Evolutionary conservation across 1,140 invertebrate species (phyloP).

Genomic region (Lasioglossum baleicum): DNA sequence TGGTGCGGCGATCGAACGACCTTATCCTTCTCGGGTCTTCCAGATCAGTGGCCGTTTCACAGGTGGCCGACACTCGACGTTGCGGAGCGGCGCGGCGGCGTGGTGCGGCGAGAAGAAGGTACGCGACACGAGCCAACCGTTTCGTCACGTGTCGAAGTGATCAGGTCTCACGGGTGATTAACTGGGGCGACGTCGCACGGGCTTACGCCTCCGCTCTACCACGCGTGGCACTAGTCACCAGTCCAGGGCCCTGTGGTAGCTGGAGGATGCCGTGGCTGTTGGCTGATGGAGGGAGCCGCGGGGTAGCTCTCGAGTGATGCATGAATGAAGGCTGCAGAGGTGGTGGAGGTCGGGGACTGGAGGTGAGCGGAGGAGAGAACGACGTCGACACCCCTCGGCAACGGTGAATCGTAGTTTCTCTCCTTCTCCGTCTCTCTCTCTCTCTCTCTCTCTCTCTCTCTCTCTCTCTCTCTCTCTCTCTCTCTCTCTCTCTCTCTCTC

Average conservation of each 20-base stretch:
- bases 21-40: conserved; percentile 55
- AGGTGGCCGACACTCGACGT: conserved; percentile 51
- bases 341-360: conserved; percentile 35
- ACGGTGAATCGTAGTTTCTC: conserved; percentile 14
- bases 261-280: conserved; percentile 1
- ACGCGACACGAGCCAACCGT: conserved; percentile 32
- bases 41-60: conserved; percentile 56
- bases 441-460: too few species aligned
- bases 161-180: conserved; percentile 54
- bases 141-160: conserved; percentile 63
- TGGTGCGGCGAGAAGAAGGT: background rate
- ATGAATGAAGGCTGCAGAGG: conserved; percentile 64
- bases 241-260: background rate
- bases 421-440: too few species aligned
- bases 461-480: too few species aligned
- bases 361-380: conserved; percentile 23
- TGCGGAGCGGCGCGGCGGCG: too few species aligned
- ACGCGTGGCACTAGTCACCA: conserved; percentile 60
- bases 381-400: conserved; percentile 12
- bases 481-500: too few species aligned
- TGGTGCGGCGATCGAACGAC: conserved; percentile 53
- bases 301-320: conserved; percentile 51
- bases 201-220: conserved; percentile 65
- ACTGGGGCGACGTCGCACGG: conserved; percentile 42
- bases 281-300: conserved; percentile 5